These are phyloP conservation scores for Phyllopteryx taeniolatus DNA, from an alignment of 2,113 vertebrate species.

Conservation along the genomic window DNA sequence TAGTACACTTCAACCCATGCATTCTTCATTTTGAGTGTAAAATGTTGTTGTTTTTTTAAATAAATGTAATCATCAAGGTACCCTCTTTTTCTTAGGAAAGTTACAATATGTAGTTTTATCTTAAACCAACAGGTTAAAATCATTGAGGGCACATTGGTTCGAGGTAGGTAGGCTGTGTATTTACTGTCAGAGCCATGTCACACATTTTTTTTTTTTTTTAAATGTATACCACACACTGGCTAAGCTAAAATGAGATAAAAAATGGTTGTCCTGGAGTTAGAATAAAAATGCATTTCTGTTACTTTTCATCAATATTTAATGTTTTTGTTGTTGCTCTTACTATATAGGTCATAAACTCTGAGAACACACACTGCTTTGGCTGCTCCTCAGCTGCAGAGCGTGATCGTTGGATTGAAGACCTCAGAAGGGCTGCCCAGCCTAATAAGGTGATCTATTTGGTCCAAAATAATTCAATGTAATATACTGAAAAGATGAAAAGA, in stretches of 20 bases:
- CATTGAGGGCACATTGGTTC: background rate
- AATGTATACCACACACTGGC: background rate
- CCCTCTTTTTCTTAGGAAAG: background rate
- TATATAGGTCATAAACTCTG: slow-evolving; percentile 81
- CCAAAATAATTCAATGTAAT: background rate
- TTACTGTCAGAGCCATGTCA: background rate
- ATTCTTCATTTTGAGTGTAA: background rate
- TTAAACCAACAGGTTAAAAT: background rate
- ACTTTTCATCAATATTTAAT: background rate
- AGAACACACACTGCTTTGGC: slow-evolving; percentile 83
- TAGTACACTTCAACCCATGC: slow-evolving; percentile 52
- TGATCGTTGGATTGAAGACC: slow-evolving; percentile 90
- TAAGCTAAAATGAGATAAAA: background rate
- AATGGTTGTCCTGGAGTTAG: background rate
- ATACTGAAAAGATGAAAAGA: background rate
- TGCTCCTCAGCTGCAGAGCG: slow-evolving; percentile 85
- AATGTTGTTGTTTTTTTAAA: background rate
- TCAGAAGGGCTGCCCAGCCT: slow-evolving; percentile 83
- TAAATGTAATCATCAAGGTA: background rate
- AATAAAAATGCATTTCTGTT: background rate
- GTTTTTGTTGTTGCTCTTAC: slow-evolving; percentile 5
- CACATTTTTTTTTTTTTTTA: no score
- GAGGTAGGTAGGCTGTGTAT: background rate
- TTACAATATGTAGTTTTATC: background rate
- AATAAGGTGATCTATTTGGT: slow-evolving; percentile 78